phyloP scores from a whole-genome alignment of 2,113 vertebrate species.

The Plotosus lineatus region DNA sequence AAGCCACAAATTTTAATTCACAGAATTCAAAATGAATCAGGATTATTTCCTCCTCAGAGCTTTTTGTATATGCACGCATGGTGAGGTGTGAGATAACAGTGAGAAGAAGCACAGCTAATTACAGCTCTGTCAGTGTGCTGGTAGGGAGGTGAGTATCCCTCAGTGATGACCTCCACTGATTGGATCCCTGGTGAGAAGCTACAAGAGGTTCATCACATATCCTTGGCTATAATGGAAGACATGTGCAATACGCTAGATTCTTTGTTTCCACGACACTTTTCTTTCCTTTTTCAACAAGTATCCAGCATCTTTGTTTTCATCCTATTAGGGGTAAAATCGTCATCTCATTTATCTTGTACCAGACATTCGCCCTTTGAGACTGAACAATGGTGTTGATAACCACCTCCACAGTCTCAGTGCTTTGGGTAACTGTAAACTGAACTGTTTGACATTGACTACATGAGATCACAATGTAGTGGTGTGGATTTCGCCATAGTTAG shows the following conservation, averaged over 20 bases:
- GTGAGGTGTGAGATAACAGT: constrained; percentile 22
- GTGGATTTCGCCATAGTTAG: constrained; percentile 16
- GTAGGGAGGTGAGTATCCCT: constrained; percentile 41
- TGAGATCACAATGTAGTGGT: constrained; percentile 24
- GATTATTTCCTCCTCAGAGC: background rate
- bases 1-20: background rate
- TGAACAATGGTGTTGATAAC: constrained; percentile 22
- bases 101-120: constrained; percentile 48
- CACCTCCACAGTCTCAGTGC: background rate
- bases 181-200: constrained; percentile 41
- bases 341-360: constrained; percentile 23
- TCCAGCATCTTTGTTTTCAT: background rate
- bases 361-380: background rate
- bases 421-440: constrained; percentile 38
- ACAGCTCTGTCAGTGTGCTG: constrained; percentile 40
- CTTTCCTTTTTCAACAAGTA: background rate
- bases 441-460: constrained; percentile 41
- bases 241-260: constrained; percentile 4
- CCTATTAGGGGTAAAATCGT: constrained; percentile 7
- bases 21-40: background rate
- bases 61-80: constrained; percentile 22
- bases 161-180: constrained; percentile 44
- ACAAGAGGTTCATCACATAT: constrained; percentile 38
- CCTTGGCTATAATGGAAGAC: constrained; percentile 23
- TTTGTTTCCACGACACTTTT: constrained; percentile 19